A percentile compares a stretch with the other conserved stretches of the same genome.
These are phyloP conservation scores for Momotus momota DNA, from an alignment of 2,797 vertebrate species.

Conservation along the genomic window DNA sequence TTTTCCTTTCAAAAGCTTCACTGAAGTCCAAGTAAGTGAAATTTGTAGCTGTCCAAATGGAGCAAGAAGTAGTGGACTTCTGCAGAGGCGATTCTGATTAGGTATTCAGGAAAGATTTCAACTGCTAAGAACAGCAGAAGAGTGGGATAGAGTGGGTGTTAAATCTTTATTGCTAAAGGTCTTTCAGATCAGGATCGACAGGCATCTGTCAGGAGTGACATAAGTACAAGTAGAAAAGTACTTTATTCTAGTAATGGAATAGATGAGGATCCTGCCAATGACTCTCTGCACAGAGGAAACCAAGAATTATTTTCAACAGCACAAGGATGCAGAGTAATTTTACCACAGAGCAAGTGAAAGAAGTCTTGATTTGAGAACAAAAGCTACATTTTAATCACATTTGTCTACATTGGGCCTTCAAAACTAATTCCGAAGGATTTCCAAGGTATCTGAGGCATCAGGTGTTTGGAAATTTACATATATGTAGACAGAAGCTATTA, in stretches of 20 bases:
- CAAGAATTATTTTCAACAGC: neutral
- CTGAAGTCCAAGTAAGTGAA: neutral
- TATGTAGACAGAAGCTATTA: neutral
- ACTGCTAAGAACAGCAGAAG: slow-evolving; percentile 61
- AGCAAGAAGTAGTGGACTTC: slow-evolving; percentile 10
- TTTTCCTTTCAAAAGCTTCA: neutral
- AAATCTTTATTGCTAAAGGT: slow-evolving; percentile 43
- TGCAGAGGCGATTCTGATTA: slow-evolving; percentile 36
- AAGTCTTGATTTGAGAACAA: neutral
- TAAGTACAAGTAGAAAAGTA: slow-evolving; percentile 14
- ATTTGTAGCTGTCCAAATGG: neutral
- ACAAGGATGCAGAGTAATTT: neutral
- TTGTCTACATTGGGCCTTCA: neutral
- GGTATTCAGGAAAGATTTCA: slow-evolving; percentile 33
- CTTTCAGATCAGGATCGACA: slow-evolving; percentile 60
- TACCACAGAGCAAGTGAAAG: neutral
- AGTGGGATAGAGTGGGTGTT: slow-evolving; percentile 68
- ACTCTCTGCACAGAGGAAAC: neutral
- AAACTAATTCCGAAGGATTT: neutral
- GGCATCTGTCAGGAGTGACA: slow-evolving; percentile 52
- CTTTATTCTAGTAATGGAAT: slow-evolving; percentile 11
- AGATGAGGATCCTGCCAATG: neutral
- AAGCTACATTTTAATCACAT: neutral
- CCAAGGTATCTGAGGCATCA: neutral
- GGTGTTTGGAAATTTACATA: neutral